Evolutionary conservation across 2,888 invertebrate genomes (phyloP), one percentile per base, ranked within the genome.

Genomic region (Xanthorhoe spadicearia): DNA sequence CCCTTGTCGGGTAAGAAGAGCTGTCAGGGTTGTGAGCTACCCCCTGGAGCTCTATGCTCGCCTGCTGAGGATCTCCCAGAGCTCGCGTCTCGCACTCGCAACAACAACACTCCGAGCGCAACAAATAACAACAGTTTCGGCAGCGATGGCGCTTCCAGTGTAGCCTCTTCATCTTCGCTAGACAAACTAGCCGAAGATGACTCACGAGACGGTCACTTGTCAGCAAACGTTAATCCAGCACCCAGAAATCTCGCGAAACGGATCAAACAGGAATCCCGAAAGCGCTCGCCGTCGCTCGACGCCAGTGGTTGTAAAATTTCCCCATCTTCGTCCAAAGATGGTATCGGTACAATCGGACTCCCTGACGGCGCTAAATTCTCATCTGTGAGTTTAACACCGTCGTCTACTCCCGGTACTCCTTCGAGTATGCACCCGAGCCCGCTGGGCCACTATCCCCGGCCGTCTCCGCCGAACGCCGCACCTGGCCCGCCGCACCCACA

Each of bases 61-160:
- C 94, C 95, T 38, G 93, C 94, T 74, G 95, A 96, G 75, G 96
- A 96, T 80, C 92, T 96, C 61, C 95, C 96, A 5, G 96, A 96
- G 76, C 94, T 96, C 48, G 93, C 95, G 35, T 95, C 95, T 43
- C 93, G 96, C 71, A 96, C 95, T 59, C 95, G 96, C 82, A 96
- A 97, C 83, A 97, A 97, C 86, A 97, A 97, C 85, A 97, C 96
- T 51, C 96, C 96, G 19, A 96, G 95, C 83, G 96, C 96, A 62
- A 96, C 96, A 66, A 97, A 96, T 84, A 96, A 96, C 74, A 95
- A 95, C 83, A 96, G 95, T 80, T 96, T 95, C 78, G 96, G 96
- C 77, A 95, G 96, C 80, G 95, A 96, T 74, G 96, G 96, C 35
- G 96, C 96, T 49, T 96, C 96, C 77, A 96, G 96, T 81, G 95